Percentiles rank a stretch among this genome's conserved stretches.
Conservation (phyloP, 2,113 vertebrate genomes). For the Platysternon megacephalum region DNA sequence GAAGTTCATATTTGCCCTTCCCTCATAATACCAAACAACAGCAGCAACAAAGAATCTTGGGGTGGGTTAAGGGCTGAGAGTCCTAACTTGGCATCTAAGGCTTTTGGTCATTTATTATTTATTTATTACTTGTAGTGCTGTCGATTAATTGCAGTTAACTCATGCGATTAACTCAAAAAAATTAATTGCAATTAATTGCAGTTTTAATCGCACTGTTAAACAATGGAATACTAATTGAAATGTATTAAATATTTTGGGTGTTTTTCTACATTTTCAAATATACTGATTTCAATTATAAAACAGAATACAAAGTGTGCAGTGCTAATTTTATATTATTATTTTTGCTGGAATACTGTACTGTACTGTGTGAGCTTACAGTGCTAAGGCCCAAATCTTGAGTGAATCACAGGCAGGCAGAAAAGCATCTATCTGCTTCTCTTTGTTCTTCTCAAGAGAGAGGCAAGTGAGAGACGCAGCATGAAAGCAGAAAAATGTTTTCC, state of each 20-base stretch:
- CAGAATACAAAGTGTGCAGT: no score
- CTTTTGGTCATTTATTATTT: not conserved
- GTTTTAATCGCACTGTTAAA: no score
- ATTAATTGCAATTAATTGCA: no score
- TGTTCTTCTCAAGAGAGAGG: not conserved
- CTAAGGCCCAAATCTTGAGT: not conserved
- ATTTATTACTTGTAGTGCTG: not conserved
- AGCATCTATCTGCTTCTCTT: not conserved
- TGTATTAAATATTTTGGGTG: no score
- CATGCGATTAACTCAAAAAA: no score
- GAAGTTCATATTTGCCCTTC: not conserved
- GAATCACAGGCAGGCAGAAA: not conserved
- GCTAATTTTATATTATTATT: no score
- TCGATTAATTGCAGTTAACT: no score
- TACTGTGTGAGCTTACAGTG: not conserved
- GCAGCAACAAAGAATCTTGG: not conserved
- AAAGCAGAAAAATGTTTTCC: not conserved
- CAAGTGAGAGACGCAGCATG: not conserved
- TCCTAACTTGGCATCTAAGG: fast-evolving
- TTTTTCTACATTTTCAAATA: no score
- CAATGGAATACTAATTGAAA: no score
- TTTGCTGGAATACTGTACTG: not conserved
- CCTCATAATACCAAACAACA: not conserved
- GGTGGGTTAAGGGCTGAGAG: not conserved
- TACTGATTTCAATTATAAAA: no score